Percentiles rank a stretch among this genome's conserved stretches.
Conservation (phyloP, 2,888 invertebrate genomes). For the Cryptocheilus praepositus region DNA sequence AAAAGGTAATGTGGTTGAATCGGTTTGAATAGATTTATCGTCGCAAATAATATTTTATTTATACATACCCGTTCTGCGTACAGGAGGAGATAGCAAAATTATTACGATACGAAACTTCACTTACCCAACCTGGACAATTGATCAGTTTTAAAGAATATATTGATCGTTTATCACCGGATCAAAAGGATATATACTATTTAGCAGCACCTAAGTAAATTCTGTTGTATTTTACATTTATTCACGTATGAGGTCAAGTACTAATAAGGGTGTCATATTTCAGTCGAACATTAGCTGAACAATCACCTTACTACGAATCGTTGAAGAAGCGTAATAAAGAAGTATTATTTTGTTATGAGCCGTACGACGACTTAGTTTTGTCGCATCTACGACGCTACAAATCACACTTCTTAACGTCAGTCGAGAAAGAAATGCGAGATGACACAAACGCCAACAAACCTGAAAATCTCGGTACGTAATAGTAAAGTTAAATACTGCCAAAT, state of each 20-base stretch:
- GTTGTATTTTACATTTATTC: constrained; percentile 17
- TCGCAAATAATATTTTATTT: not conserved
- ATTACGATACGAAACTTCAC: constrained; percentile 94
- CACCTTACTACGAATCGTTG: constrained; percentile 96
- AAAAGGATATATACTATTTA: constrained; percentile 93
- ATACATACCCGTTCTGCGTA: constrained; percentile 31
- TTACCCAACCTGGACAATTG: constrained; percentile 81
- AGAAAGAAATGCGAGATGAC: constrained; percentile 92
- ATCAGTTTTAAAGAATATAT: constrained; percentile 90
- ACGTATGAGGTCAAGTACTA: not conserved
- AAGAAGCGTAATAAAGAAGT: constrained; percentile 93
- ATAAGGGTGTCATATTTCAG: constrained; percentile 75
- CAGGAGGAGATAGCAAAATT: constrained; percentile 94
- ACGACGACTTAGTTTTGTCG: constrained; percentile 95
- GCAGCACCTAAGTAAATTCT: constrained; percentile 89
- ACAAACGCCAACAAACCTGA: constrained; percentile 78
- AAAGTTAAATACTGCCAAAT: not conserved
- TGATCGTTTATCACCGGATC: constrained; percentile 84
- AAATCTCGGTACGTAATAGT: constrained; percentile 77
- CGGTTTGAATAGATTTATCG: not conserved
- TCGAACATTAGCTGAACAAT: constrained; percentile 92
- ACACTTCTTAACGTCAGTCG: constrained; percentile 88
- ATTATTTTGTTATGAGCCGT: constrained; percentile 96
- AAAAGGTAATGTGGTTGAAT: constrained; percentile 80
- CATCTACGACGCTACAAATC: constrained; percentile 90